Conservation (phyloP, 2,797 vertebrate genomes). For the Hippoglossus hippoglossus region DNA sequence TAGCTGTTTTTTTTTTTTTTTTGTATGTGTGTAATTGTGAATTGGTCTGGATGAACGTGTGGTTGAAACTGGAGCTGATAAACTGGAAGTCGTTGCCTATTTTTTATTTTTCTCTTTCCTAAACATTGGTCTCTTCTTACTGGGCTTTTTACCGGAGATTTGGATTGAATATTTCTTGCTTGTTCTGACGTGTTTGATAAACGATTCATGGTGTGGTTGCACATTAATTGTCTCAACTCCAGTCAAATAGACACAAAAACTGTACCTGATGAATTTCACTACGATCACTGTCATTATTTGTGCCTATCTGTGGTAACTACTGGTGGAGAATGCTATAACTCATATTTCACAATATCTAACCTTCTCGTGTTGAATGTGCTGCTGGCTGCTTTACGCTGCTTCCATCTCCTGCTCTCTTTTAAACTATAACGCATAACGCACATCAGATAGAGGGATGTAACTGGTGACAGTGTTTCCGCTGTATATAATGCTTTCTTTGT, state of each 20-base stretch:
- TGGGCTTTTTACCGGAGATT: constrained; percentile 55
- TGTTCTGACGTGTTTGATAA: constrained; percentile 27
- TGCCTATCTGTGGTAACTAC: constrained; percentile 59
- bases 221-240: constrained; percentile 33
- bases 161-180: constrained; percentile 27
- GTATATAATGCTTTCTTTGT: constrained; percentile 70
- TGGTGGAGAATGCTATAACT: constrained; percentile 43
- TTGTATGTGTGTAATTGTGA: constrained; percentile 40
- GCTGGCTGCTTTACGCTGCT: constrained; percentile 31
- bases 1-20: constrained; percentile 34
- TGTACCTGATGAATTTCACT: constrained; percentile 21
- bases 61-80: constrained; percentile 30
- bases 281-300: constrained; percentile 5
- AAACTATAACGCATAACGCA: constrained; percentile 19
- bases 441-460: constrained; percentile 33
- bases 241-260: constrained; percentile 38
- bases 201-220: constrained; percentile 22
- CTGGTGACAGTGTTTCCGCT: constrained; percentile 50
- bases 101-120: constrained; percentile 17
- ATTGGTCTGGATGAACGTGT: constrained; percentile 53
- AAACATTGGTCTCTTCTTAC: constrained; percentile 28
- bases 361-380: constrained; percentile 34
- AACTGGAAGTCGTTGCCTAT: constrained; percentile 51
- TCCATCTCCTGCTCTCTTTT: constrained; percentile 36
- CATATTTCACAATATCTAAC: constrained; percentile 47